These are phyloP conservation scores for Pangasius larnaudii DNA, from an alignment of 2,797 vertebrate species.

Conservation along the genomic window DNA sequence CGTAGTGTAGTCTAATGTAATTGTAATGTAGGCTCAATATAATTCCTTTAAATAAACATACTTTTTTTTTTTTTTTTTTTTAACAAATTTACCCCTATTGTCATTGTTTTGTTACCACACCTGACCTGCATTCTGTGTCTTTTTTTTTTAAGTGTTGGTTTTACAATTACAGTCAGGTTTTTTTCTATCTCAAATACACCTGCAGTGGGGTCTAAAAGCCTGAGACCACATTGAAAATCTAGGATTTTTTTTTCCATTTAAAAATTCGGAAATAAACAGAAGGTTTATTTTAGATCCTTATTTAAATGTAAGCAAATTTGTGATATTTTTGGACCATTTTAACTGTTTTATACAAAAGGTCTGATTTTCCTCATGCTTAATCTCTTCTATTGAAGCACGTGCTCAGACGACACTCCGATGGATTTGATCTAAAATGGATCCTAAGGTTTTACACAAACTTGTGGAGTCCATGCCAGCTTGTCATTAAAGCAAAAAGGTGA, in stretches of 20 bases:
- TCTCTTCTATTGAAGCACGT: not conserved
- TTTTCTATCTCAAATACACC: too few relatives aligned
- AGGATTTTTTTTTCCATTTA: too few relatives aligned
- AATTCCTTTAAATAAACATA: not conserved
- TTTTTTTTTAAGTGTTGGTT: not conserved
- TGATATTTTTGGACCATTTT: not conserved
- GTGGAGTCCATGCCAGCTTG: not conserved
- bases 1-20: not conserved
- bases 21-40: not conserved
- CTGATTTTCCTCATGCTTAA: not conserved
- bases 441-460: too few relatives aligned
- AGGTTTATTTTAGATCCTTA: not conserved
- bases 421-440: not conserved
- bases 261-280: not conserved
- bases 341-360: not conserved
- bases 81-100: too few relatives aligned
- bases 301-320: too few relatives aligned
- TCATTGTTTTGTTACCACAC: not conserved
- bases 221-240: too few relatives aligned
- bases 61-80: not conserved
- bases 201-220: too few relatives aligned
- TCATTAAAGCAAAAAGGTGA: not conserved
- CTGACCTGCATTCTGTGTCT: not conserved
- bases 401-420: not conserved
- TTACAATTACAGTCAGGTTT: not conserved